These are phyloP conservation scores for Solea solea DNA, from an alignment of 2,113 vertebrate species.

Conservation along the genomic window DNA sequence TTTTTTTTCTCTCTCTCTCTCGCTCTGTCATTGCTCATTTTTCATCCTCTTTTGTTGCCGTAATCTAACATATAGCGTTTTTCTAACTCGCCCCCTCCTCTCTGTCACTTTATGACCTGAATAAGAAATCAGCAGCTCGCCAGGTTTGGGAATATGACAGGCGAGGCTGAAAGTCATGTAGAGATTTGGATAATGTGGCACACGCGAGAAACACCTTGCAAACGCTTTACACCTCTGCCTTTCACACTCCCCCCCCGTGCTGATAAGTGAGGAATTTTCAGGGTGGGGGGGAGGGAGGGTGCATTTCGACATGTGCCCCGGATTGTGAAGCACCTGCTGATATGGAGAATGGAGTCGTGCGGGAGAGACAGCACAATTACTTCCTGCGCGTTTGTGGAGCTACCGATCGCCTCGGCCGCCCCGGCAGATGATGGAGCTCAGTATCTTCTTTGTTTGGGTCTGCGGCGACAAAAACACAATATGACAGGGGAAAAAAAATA, in stretches of 20 bases:
- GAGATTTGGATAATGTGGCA: constrained; percentile 73
- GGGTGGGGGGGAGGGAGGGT: constrained; percentile 42
- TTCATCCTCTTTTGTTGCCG: constrained; percentile 62
- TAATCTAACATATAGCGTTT: constrained; percentile 63
- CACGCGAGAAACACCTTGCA: constrained; percentile 40
- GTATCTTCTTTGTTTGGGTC: constrained; percentile 28
- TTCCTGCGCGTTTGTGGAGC: constrained; percentile 28
- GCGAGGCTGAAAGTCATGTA: constrained; percentile 55
- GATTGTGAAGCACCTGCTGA: constrained; percentile 44
- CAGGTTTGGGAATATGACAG: constrained; percentile 63
- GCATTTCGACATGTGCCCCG: constrained; percentile 56
- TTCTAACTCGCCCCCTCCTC: constrained; percentile 19
- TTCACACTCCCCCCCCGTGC: constrained; percentile 44
- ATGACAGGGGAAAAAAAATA: constrained; percentile 17
- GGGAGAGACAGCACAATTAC: constrained; percentile 59
- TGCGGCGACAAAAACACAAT: constrained; percentile 29
- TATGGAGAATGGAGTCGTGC: constrained; percentile 49
- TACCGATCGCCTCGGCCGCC: constrained; percentile 2
- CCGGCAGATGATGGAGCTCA: constrained; percentile 26
- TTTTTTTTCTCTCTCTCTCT: not conserved
- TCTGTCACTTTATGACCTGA: constrained; percentile 69
- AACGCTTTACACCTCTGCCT: constrained; percentile 66
- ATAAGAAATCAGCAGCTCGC: constrained; percentile 76
- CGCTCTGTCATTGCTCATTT: constrained; percentile 58
- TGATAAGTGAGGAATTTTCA: constrained; percentile 64